phyloP scores from a whole-genome alignment of 1,140 invertebrate species.

The Physella acuta region DNA sequence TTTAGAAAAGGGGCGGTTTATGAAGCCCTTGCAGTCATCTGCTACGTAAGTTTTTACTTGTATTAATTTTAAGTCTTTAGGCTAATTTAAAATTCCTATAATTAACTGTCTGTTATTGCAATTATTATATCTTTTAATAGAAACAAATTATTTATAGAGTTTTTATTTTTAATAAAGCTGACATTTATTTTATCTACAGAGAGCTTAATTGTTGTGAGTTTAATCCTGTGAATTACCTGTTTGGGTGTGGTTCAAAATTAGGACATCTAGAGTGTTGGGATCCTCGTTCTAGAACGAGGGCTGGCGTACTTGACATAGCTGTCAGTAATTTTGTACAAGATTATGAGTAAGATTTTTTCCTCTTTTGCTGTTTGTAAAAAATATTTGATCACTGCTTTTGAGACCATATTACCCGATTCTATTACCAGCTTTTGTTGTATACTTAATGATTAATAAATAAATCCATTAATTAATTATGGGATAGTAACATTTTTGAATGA shows the following conservation, averaged over 20 bases:
- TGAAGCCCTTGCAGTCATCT: conserved; percentile 78
- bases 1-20: conserved; percentile 91
- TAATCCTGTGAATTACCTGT: conserved; percentile 84
- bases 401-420: too few species aligned
- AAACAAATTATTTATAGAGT: too few species aligned
- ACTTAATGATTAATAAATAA: too few species aligned
- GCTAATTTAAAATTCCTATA: too few species aligned
- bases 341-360: conserved; percentile 64
- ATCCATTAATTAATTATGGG: too few species aligned
- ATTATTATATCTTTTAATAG: too few species aligned
- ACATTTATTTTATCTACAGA: too few species aligned
- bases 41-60: conserved; percentile 67
- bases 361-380: not conserved
- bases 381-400: not conserved
- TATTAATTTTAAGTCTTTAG: not conserved
- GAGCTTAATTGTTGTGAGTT: conserved; percentile 79
- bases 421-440: too few species aligned
- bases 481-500: too few species aligned
- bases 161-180: too few species aligned
- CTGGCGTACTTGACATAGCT: conserved; percentile 83
- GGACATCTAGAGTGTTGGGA: conserved; percentile 96
- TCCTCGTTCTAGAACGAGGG: conserved; percentile 72
- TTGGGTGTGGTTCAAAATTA: conserved; percentile 86
- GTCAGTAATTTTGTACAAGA: conserved; percentile 70
- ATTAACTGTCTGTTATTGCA: too few species aligned